Conservation (phyloP, 1,140 invertebrate species). For the Psilanteris sp. region DNA sequence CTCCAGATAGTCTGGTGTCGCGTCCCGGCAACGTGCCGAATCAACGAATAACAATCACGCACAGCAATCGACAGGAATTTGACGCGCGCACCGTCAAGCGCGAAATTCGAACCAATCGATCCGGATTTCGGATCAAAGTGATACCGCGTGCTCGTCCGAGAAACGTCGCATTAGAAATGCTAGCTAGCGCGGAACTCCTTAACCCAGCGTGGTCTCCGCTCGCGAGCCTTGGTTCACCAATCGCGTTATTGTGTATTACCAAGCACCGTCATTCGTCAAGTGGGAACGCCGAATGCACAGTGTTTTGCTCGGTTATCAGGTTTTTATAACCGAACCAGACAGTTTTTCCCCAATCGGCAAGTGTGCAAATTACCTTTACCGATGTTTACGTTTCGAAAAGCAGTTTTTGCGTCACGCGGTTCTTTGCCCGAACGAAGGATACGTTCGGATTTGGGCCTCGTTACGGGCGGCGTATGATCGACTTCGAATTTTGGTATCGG, state of each 20-base stretch:
- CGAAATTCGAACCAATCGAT: conserved; percentile 4
- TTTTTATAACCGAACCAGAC: conserved; percentile 49
- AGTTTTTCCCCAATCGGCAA: conserved; percentile 59
- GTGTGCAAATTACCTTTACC: conserved; percentile 44
- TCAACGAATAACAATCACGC: no score
- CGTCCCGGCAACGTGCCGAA: background rate
- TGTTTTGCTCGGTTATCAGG: conserved; percentile 60
- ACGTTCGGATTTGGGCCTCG: no score
- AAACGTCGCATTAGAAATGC: conserved; percentile 4
- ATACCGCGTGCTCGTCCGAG: background rate
- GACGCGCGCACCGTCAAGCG: conserved; percentile 9
- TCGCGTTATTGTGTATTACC: conserved; percentile 33
- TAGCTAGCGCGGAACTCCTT: conserved; percentile 4
- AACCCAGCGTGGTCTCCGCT: conserved; percentile 8
- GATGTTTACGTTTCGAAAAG: conserved; percentile 24
- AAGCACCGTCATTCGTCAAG: conserved; percentile 40
- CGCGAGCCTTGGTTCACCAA: conserved; percentile 24
- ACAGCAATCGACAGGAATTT: no score
- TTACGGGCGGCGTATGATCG: no score
- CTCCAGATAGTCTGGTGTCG: no score
- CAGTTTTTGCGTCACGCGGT: background rate
- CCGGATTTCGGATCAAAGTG: background rate
- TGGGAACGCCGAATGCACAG: conserved; percentile 44
- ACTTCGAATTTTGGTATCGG: no score
- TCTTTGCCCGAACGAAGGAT: background rate